A percentile compares a stretch with the other conserved stretches of the same genome.
These are phyloP conservation scores for Brachyistius frenatus DNA, from an alignment of 2,113 vertebrate genomes.

Conservation along the genomic window DNA sequence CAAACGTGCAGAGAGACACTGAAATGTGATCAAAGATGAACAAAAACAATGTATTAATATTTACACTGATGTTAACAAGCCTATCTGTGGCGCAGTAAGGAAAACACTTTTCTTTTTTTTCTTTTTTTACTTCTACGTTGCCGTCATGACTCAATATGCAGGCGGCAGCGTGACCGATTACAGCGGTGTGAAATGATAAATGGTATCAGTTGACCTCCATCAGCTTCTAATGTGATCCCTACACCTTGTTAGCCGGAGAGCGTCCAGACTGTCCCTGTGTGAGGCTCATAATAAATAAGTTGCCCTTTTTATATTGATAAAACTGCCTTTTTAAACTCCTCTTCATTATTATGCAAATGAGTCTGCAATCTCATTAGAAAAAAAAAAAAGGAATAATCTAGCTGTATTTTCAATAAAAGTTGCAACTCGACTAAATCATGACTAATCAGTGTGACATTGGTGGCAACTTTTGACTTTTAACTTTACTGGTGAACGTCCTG, in stretches of 20 bases:
- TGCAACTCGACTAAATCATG: neutral
- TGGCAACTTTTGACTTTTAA: neutral
- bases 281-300: conserved; percentile 22
- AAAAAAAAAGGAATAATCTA: neutral
- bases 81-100: too few relatives aligned
- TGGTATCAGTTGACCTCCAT: conserved; percentile 39
- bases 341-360: conserved; percentile 16
- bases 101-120: too few relatives aligned
- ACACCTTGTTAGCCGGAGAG: conserved; percentile 56
- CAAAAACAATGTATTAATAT: too few relatives aligned
- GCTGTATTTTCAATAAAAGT: neutral
- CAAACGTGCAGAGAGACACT: neutral
- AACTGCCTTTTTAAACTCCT: neutral
- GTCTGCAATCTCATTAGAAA: neutral
- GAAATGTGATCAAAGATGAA: neutral
- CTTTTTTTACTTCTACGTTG: too few relatives aligned
- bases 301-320: conserved; percentile 6
- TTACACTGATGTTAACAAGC: too few relatives aligned
- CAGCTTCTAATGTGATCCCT: conserved; percentile 19
- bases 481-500: neutral
- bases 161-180: neutral
- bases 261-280: neutral
- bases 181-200: conserved; percentile 33
- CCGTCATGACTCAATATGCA: too few relatives aligned
- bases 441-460: neutral